A percentile compares a stretch with the other conserved stretches of the same genome.
Conservation (phyloP, 2,113 vertebrate species). For the Leucopsar rothschildi region DNA sequence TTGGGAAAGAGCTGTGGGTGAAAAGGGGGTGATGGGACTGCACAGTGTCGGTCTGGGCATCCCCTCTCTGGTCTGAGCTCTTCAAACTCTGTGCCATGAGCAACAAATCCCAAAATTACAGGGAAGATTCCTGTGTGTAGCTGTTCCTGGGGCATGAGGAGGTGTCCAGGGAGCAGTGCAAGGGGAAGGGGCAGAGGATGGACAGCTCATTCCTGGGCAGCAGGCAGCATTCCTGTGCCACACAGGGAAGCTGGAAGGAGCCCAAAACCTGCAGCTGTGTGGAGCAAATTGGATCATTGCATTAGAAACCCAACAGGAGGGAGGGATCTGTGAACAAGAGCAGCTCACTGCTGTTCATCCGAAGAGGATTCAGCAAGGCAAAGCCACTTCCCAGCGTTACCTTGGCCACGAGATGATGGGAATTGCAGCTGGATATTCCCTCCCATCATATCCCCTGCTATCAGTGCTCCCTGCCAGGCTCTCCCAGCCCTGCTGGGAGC, state of each 20-base stretch:
- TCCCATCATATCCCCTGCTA: background rate
- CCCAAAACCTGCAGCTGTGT: constrained; percentile 41
- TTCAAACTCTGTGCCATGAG: background rate
- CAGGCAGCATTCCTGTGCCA: background rate
- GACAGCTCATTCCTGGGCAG: background rate
- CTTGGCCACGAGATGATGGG: constrained; percentile 32
- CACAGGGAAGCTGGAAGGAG: constrained; percentile 18
- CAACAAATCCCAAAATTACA: background rate
- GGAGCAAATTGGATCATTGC: constrained; percentile 36
- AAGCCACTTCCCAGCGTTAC: constrained; percentile 22
- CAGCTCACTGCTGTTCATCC: constrained; percentile 29
- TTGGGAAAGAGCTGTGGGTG: background rate
- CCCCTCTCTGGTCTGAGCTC: background rate
- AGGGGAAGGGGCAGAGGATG: background rate
- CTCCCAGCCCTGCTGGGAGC: background rate
- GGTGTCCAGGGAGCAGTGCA: accelerated
- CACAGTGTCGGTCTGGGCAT: background rate
- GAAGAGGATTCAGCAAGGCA: background rate
- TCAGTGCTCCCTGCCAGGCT: background rate
- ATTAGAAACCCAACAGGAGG: constrained; percentile 31
- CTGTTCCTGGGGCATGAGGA: accelerated
- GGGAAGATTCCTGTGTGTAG: background rate
- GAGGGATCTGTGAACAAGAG: constrained; percentile 11
- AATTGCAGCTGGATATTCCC: background rate
- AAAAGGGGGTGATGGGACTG: background rate